Evolutionary conservation across 2,797 vertebrate species (phyloP), one percentile per base, ranked within the genome.

Genomic region (Danionella dracula): DNA sequence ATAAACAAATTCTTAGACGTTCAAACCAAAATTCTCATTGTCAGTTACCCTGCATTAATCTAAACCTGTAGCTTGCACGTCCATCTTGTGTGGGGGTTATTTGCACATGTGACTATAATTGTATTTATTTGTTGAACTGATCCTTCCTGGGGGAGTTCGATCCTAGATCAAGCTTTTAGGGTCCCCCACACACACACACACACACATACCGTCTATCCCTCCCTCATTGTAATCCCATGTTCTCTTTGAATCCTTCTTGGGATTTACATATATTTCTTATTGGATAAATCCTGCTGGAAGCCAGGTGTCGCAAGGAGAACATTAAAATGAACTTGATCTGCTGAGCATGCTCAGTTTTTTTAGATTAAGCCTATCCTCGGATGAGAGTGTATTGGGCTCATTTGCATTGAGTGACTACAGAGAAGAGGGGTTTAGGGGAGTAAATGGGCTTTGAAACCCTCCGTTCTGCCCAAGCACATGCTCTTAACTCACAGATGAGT

Each of bases 241-340:
- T 86, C 82, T 71, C 82, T 86, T 86, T 85, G 83, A 87, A 84
- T 83, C 81, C 63, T 61, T 80, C 78, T 75, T 51, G 34, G 82
- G 86, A 88, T 89, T 90, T 87, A 87, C 87, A 87, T 89, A 86
- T 76, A 87, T 88, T 88, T 86, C 80, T 84, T 78, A 23, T 41
- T 77, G 85, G 86, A 88, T 89, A 84, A 88, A 87, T 85, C 83
- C 83, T 81, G 78, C 83, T 83, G 76, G 74, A 79, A 84, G 78
- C 70, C 80, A 75, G 72, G 79, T 84, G 84, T 84, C 66, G 79
- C 74, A 87, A 83, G 84, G 85, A 86, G 82, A 85, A 85, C 86
- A 87, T 90, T 88, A 85, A 88, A 89, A 89, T 88, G 83, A 88
- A 84, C 81, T 83, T 76, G 78, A 76, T 64, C 78, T 81, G 78